Evolutionary conservation across 2,888 invertebrate genomes (phyloP).

Genomic region (Tipula helvola): DNA sequence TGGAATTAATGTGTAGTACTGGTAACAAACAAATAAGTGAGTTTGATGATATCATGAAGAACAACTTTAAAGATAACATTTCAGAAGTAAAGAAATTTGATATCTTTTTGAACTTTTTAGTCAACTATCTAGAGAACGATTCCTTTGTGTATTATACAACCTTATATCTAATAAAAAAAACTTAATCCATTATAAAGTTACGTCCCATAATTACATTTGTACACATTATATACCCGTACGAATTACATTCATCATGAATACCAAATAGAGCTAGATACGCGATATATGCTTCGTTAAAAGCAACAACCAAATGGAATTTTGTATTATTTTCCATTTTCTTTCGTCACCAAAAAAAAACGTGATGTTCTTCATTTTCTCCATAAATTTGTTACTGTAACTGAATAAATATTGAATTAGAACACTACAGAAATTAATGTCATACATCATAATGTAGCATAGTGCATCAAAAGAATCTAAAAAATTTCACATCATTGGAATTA

Average conservation of each 20-base stretch:
- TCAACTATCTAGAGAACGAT: no score
- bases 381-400: not conserved
- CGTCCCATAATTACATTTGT: not conserved
- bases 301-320: not conserved
- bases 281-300: not conserved
- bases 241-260: not conserved
- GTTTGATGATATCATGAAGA: no score
- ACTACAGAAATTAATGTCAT: not conserved
- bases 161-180: not conserved
- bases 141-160: no score
- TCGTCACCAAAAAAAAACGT: not conserved
- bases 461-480: not conserved
- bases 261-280: not conserved
- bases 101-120: no score
- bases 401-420: not conserved
- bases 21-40: no score
- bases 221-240: not conserved
- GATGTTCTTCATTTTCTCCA: not conserved
- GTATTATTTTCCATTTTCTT: not conserved
- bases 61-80: no score
- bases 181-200: not conserved
- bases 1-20: no score
- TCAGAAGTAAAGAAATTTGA: no score
- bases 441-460: not conserved
- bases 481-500: not conserved